phyloP scores from a whole-genome alignment of 64 coral and sea anemone species.

The Porites lutea region DNA sequence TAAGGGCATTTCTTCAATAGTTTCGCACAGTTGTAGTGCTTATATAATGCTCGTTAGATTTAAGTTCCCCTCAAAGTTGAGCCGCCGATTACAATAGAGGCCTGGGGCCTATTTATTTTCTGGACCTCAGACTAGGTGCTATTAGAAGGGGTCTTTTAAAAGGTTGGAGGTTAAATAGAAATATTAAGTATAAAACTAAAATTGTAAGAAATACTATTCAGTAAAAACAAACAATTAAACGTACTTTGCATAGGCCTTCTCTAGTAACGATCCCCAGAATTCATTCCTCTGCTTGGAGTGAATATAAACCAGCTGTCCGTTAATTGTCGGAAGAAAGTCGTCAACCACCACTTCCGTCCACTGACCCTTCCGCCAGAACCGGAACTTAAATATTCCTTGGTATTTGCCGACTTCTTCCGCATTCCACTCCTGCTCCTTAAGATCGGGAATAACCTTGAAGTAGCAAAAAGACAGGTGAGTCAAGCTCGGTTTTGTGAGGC shows the following conservation, averaged over 20 bases:
- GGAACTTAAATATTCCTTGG: conserved; percentile 86
- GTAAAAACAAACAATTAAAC: background rate
- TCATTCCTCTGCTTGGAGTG: conserved; percentile 81
- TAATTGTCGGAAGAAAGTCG: conserved; percentile 83
- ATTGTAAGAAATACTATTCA: too few relatives aligned
- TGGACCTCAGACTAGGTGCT: too few relatives aligned
- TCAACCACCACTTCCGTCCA: conserved; percentile 93
- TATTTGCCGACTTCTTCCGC: conserved; percentile 61
- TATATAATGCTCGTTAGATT: too few relatives aligned
- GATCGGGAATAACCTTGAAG: conserved; percentile 75
- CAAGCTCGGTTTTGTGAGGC: too few relatives aligned
- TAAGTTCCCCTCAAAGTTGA: too few relatives aligned
- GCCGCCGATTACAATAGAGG: too few relatives aligned
- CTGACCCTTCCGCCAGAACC: conserved; percentile 86
- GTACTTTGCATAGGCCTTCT: conserved; percentile 95
- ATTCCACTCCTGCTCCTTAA: conserved; percentile 82
- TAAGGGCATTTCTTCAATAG: too few relatives aligned
- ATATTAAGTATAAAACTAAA: too few relatives aligned
- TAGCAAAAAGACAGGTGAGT: background rate
- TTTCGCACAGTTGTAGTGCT: too few relatives aligned
- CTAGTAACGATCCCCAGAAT: conserved; percentile 90
- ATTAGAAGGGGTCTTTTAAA: too few relatives aligned
- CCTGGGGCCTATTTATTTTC: too few relatives aligned
- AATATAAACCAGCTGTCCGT: conserved; percentile 77
- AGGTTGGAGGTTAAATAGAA: too few relatives aligned